These are phyloP conservation scores for Microplitis demolitor DNA, from an alignment of 1,140 invertebrate genomes.

Conservation along the genomic window DNA sequence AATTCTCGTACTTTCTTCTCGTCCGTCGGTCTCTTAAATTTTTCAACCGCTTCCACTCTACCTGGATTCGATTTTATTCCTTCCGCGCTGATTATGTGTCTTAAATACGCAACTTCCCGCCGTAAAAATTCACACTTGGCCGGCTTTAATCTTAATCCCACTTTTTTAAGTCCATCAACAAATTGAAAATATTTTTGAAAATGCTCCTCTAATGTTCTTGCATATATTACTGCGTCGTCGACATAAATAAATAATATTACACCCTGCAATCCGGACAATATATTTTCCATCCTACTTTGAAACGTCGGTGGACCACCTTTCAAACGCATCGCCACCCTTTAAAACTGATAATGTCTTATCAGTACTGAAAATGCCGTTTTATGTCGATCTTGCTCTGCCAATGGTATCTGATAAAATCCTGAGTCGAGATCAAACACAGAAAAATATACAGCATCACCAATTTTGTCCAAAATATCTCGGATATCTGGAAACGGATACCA, in stretches of 20 bases:
- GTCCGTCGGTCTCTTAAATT: not conserved
- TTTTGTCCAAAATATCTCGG: not conserved
- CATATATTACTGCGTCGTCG: not conserved
- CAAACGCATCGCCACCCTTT: not conserved
- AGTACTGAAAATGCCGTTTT: not conserved
- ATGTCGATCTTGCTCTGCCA: not conserved
- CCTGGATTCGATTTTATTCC: not conserved
- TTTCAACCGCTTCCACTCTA: not conserved
- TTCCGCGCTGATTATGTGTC: not conserved
- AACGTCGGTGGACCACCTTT: constrained; percentile 3
- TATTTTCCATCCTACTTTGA: not conserved
- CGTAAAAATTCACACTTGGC: constrained; percentile 7
- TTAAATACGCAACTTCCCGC: not conserved
- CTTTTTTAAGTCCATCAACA: not conserved
- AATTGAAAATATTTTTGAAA: not conserved
- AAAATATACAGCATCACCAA: not conserved
- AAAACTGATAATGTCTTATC: not conserved
- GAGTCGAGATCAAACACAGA: not conserved
- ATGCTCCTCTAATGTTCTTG: not conserved
- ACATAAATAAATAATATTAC: not conserved
- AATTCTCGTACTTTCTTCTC: not conserved
- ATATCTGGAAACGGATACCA: not conserved
- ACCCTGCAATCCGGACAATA: not conserved
- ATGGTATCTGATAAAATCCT: not conserved
- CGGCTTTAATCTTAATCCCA: not conserved